phyloP scores from a whole-genome alignment of 1,140 invertebrate species.

The Leptinotarsa undecemlineata region DNA sequence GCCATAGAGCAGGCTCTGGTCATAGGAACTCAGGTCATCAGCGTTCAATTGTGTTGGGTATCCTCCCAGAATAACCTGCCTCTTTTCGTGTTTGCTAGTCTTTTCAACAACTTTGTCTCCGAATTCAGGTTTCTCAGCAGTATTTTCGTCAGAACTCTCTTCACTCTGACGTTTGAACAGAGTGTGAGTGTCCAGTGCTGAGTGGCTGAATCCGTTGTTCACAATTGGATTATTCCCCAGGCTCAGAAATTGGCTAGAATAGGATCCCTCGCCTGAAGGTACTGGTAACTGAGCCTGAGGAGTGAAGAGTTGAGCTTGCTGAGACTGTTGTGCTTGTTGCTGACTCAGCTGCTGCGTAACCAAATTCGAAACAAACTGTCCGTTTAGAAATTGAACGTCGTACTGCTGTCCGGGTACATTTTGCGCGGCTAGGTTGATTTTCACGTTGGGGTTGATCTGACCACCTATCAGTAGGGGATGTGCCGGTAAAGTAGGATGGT shows the following conservation, averaged over 20 bases:
- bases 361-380: slow-evolving; percentile 62
- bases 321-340: slow-evolving; percentile 20
- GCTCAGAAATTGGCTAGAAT: slow-evolving; percentile 32
- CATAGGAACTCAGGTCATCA: slow-evolving; percentile 48
- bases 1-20: slow-evolving; percentile 62
- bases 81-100: slow-evolving; percentile 61
- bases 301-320: slow-evolving; percentile 22
- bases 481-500: slow-evolving; percentile 59
- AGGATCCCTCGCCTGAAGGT: slow-evolving; percentile 30
- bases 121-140: slow-evolving; percentile 36
- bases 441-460: slow-evolving; percentile 66
- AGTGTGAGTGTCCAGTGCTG: slow-evolving; percentile 49
- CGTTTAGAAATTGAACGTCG: slow-evolving; percentile 64
- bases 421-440: slow-evolving; percentile 63
- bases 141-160: slow-evolving; percentile 19
- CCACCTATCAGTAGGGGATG: slow-evolving; percentile 68
- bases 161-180: slow-evolving; percentile 61
- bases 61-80: slow-evolving; percentile 63
- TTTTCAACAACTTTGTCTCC: slow-evolving; percentile 57
- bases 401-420: slow-evolving; percentile 55
- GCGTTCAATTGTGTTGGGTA: slow-evolving; percentile 60
- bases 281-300: background rate
- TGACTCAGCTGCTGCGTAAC: slow-evolving; percentile 60
- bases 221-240: slow-evolving; percentile 31
- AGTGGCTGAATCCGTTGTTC: slow-evolving; percentile 35